Conservation (phyloP, 2,113 vertebrate species). For the Thunnus maccoyii region DNA sequence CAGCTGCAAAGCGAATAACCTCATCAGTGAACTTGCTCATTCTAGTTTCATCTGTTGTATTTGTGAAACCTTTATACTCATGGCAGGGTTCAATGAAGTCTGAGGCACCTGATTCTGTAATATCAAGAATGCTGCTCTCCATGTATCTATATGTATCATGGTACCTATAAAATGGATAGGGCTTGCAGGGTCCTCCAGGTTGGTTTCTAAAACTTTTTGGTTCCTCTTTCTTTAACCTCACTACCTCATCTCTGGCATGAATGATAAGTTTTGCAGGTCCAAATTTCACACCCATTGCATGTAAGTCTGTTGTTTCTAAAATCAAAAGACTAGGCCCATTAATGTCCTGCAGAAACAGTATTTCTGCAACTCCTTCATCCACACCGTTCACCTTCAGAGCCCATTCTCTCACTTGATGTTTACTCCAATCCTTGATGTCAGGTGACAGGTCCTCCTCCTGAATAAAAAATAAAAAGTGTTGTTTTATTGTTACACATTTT, state of each 20-base stretch:
- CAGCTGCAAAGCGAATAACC: constrained; percentile 76
- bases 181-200: constrained; percentile 58
- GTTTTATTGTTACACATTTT: not conserved
- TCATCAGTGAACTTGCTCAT: constrained; percentile 75
- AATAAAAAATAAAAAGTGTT: constrained; percentile 32
- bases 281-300: constrained; percentile 37
- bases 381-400: constrained; percentile 49
- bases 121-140: constrained; percentile 61
- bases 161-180: constrained; percentile 76
- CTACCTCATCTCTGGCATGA: constrained; percentile 60
- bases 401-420: constrained; percentile 76
- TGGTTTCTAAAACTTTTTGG: not conserved
- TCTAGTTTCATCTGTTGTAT: constrained; percentile 49
- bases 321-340: constrained; percentile 66
- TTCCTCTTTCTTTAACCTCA: constrained; percentile 56
- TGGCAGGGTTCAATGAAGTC: constrained; percentile 82
- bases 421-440: constrained; percentile 73
- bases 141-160: constrained; percentile 73
- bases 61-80: constrained; percentile 79
- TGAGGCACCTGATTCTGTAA: constrained; percentile 75
- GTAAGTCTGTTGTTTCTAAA: constrained; percentile 56
- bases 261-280: constrained; percentile 74
- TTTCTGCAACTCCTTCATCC: constrained; percentile 50
- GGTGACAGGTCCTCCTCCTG: constrained; percentile 38
- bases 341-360: constrained; percentile 67